Conservation (phyloP, 2,797 vertebrate genomes). For the Chrysocyon brachyurus region DNA sequence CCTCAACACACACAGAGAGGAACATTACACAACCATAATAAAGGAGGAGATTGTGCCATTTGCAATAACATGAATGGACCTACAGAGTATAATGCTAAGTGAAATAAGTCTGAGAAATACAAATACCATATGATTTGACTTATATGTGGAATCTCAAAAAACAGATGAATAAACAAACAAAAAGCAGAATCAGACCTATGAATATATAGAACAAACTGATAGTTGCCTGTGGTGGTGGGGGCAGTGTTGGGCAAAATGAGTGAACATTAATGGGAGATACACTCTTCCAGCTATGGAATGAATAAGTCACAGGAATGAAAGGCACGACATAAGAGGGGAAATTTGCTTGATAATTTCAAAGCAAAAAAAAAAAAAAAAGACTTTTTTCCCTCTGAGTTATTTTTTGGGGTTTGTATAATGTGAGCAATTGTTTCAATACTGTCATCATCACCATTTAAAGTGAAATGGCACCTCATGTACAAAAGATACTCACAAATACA, state of each 20-base stretch:
- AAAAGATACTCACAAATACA: not conserved
- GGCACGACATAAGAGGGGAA: not conserved
- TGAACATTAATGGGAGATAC: not conserved
- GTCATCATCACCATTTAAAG: slow-evolving; percentile 16
- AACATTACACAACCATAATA: not conserved
- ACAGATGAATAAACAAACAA: not conserved
- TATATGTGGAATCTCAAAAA: not conserved
- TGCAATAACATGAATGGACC: not conserved
- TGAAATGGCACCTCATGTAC: not conserved
- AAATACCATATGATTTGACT: not conserved
- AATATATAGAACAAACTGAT: not conserved
- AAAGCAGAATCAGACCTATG: not conserved
- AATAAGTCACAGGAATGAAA: not conserved
- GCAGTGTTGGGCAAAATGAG: not conserved
- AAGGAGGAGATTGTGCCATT: not conserved
- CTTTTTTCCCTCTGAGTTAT: not conserved
- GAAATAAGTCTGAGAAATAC: not conserved
- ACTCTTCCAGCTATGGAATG: not conserved
- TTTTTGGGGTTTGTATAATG: not conserved
- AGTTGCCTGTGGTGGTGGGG: not conserved
- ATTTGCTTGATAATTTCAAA: slow-evolving; percentile 26
- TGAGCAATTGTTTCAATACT: not conserved
- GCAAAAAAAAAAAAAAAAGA: not conserved
- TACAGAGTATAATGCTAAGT: not conserved
- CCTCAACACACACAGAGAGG: not conserved